These are phyloP conservation scores for Steromphala cineraria DNA, from an alignment of 2,888 invertebrate genomes.

Conservation along the genomic window DNA sequence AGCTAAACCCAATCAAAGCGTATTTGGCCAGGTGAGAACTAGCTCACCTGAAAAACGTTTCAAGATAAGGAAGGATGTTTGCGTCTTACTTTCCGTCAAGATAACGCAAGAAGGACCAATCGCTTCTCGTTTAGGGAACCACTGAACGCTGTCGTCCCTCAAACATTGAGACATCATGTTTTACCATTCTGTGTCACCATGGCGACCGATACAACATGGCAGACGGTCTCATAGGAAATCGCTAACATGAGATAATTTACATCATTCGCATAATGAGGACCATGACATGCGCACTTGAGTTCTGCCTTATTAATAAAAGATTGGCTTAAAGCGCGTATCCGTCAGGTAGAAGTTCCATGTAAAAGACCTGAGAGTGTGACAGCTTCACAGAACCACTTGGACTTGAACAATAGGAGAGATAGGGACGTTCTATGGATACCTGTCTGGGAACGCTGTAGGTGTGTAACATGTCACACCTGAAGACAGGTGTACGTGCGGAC, in stretches of 20 bases:
- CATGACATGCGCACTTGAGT: constrained; percentile 48
- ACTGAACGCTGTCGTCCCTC: too few species aligned
- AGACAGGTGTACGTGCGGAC: not conserved
- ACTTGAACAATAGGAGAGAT: not conserved
- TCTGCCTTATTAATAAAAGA: constrained; percentile 39
- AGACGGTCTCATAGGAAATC: constrained; percentile 33
- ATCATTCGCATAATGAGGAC: constrained; percentile 58
- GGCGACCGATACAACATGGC: constrained; percentile 40
- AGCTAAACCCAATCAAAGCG: too few species aligned
- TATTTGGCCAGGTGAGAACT: too few species aligned
- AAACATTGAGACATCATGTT: constrained; percentile 14
- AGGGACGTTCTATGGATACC: not conserved
- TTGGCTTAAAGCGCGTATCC: constrained; percentile 8
- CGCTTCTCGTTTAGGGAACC: too few species aligned
- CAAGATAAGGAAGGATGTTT: too few species aligned
- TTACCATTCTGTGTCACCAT: constrained; percentile 39
- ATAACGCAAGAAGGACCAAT: too few species aligned
- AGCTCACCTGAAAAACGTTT: too few species aligned
- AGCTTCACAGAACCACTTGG: not conserved
- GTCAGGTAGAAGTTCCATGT: not conserved
- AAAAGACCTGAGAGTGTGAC: not conserved
- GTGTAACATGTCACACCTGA: not conserved
- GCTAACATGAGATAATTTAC: constrained; percentile 34
- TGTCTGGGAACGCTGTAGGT: constrained; percentile 1
- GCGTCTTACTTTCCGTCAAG: too few species aligned